Evolutionary conservation across 2,113 vertebrate species (phyloP), one percentile per base, ranked within the genome.

Genomic region (Pelecanus crispus): DNA sequence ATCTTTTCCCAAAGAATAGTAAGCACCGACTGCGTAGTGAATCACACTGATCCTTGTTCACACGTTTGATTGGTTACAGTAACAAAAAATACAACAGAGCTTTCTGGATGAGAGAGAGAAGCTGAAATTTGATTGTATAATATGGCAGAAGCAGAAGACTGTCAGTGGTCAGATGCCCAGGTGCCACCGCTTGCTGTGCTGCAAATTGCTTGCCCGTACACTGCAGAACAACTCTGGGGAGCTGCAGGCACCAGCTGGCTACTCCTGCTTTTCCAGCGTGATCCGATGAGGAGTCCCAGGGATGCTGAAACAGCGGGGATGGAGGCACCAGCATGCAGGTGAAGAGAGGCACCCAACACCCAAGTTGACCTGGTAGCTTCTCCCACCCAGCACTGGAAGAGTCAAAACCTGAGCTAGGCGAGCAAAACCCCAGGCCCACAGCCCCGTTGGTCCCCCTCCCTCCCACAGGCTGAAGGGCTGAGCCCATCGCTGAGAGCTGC

Each of bases 381-480:
- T 56, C 42, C 61, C 52, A 42, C 18, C 29, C 71, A 68, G 20
- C 0, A 2, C 32, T 28, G 36, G 26, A 32, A 36, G 29, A 72
- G 24, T 25, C 56, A 40, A 34, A 55, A 63, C 24, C 42, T 25
- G 65, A 70, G 65, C 21, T 6, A 17, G 49, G 50, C 31, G 42
- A 40, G 17, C 49, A 49, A 20, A 29, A 8, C 13, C n/a, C 1
- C 0, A 34, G 21, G 28, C 18, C 15, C n/a, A 9, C 45, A 26
- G 17, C 31, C 36, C 52, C 36, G 24, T 16, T 49, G 29, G 20
- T 42, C 44, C 31, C 5, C 14, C 26, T 32, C 36, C 7, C 6
- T 32, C 13, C 38, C 25, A 10, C 32, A 11, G 53, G 32, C 42
- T 42, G 52, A 34, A 29, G 42, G 24, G 47, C 73, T 31, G 32